Evolutionary conservation across 2,113 vertebrate genomes (phyloP).

Genomic region (Maccullochella peelii): DNA sequence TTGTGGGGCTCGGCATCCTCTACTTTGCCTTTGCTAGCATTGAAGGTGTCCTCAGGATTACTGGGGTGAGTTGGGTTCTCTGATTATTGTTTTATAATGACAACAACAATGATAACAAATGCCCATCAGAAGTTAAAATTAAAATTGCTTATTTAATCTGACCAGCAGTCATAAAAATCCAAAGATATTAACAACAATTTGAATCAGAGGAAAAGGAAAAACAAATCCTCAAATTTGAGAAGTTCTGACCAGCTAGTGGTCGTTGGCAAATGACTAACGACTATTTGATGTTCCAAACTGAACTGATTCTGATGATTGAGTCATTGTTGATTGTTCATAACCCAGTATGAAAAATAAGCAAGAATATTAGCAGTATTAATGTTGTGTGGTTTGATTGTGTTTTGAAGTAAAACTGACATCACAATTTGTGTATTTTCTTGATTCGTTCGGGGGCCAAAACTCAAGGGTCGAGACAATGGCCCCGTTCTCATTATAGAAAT

Average conservation of each 20-base stretch:
- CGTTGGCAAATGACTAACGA: not conserved
- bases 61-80: slow-evolving; percentile 84
- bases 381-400: slow-evolving; percentile 8
- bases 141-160: not conserved
- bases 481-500: slow-evolving; percentile 84
- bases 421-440: slow-evolving; percentile 48
- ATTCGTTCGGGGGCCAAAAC: slow-evolving; percentile 35
- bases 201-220: not conserved
- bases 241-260: not conserved
- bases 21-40: slow-evolving; percentile 89
- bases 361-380: not conserved
- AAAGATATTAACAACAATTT: not conserved
- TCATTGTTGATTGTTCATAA: not conserved
- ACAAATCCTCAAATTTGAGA: not conserved
- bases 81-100: not conserved
- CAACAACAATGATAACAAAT: not conserved
- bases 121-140: not conserved
- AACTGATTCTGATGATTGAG: not conserved
- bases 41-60: slow-evolving; percentile 89
- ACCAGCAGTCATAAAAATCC: too few species aligned
- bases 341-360: not conserved
- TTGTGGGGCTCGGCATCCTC: slow-evolving; percentile 88
- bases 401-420: slow-evolving; percentile 28
- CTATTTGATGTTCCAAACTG: not conserved
- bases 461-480: slow-evolving; percentile 85